phyloP scores from a whole-genome alignment of 23 tunicate species.

The Styela clava region DNA sequence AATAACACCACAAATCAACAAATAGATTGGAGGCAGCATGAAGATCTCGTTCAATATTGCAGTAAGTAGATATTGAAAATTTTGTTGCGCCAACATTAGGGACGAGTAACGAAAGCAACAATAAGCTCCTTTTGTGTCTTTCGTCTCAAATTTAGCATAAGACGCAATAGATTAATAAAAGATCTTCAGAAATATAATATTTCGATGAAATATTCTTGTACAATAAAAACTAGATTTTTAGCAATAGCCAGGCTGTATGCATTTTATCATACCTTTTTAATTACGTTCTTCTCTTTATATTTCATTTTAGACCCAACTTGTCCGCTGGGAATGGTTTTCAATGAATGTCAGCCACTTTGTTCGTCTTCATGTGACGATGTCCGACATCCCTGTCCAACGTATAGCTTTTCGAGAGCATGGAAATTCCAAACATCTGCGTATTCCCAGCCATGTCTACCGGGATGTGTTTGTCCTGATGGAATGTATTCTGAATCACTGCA shows the following conservation, averaged over 20 bases:
- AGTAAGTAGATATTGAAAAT: constrained; percentile 49
- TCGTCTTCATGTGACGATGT: constrained; percentile 49
- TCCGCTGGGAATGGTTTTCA: constrained; percentile 24
- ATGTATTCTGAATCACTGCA: neutral
- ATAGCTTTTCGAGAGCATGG: neutral
- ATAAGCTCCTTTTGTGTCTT: too few relatives aligned
- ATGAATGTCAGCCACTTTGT: constrained; percentile 34
- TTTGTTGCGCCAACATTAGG: too few relatives aligned
- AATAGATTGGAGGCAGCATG: constrained; percentile 31
- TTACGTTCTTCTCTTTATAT: too few relatives aligned
- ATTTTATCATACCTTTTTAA: too few relatives aligned
- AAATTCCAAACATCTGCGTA: neutral
- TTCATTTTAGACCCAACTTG: constrained; percentile 9
- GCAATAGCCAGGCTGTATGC: too few relatives aligned
- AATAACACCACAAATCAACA: neutral
- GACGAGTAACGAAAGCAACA: too few relatives aligned
- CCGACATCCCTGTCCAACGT: constrained; percentile 29
- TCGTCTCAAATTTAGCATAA: too few relatives aligned
- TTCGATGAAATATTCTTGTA: too few relatives aligned
- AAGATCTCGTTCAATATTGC: constrained; percentile 41
- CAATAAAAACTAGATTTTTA: too few relatives aligned
- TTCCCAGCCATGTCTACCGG: constrained; percentile 24
- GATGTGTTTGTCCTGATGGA: constrained; percentile 44
- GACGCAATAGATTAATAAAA: too few relatives aligned
- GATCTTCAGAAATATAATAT: too few relatives aligned